Conservation (phyloP, 2,797 vertebrate genomes). For the Acestrorhynchus altus region DNA sequence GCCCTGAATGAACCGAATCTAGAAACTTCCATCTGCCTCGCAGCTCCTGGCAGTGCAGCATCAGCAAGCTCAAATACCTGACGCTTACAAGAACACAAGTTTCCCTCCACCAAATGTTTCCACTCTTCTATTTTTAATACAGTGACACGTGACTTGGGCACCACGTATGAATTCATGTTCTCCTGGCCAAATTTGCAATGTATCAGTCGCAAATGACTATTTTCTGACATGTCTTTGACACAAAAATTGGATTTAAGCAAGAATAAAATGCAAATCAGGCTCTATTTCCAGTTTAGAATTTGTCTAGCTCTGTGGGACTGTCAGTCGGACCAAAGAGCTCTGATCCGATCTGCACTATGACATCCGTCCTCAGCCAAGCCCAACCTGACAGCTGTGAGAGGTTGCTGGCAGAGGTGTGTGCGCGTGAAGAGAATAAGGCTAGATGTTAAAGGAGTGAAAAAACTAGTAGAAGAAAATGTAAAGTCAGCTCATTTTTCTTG, state of each 20-base stretch:
- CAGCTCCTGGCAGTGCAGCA: not conserved
- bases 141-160: not conserved
- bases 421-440: not conserved
- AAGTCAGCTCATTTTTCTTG: not conserved
- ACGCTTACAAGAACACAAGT: slow-evolving; percentile 12
- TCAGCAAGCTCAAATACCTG: slow-evolving; percentile 6
- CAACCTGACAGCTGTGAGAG: not conserved
- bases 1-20: slow-evolving; percentile 15
- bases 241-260: not conserved
- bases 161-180: not conserved
- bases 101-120: not conserved
- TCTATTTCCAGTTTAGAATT: not conserved
- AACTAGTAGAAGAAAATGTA: not conserved
- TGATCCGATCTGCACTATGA: not conserved
- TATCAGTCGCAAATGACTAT: not conserved
- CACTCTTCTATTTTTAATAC: slow-evolving; percentile 1
- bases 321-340: not conserved
- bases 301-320: not conserved
- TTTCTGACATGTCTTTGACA: not conserved
- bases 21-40: slow-evolving; percentile 11
- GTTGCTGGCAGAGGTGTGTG: not conserved
- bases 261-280: not conserved
- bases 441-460: not conserved
- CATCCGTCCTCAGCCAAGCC: not conserved
- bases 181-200: not conserved